Evolutionary conservation across 1,140 invertebrate species (phyloP).

Genomic region (Delia radicum): DNA sequence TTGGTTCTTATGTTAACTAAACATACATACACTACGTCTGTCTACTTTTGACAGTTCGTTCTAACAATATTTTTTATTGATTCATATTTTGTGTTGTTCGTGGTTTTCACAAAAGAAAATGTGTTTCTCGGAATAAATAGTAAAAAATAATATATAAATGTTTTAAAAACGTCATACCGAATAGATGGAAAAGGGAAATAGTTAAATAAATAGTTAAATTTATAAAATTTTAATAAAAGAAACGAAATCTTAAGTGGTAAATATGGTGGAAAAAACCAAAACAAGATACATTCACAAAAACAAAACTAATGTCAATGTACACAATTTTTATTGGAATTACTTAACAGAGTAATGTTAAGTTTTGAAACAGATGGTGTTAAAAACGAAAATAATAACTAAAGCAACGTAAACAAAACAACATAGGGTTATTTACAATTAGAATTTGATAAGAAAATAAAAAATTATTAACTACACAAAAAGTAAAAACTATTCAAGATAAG

Average conservation of each 20-base stretch:
- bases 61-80: too few relatives aligned
- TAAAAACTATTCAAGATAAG: not conserved
- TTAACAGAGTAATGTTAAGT: not conserved
- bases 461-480: not conserved
- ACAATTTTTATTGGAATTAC: not conserved
- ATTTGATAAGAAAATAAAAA: not conserved
- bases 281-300: not conserved
- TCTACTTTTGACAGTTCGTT: too few relatives aligned
- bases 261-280: not conserved
- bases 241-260: too few relatives aligned
- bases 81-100: too few relatives aligned
- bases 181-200: not conserved
- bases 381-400: not conserved
- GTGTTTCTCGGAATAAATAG: not conserved
- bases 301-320: not conserved
- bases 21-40: too few relatives aligned
- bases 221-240: not conserved
- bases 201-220: not conserved
- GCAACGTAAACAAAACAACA: not conserved
- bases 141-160: not conserved
- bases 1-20: too few relatives aligned
- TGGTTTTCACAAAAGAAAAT: not conserved
- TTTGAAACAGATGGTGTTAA: not conserved
- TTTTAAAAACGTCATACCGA: too few relatives aligned
- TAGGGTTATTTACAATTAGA: not conserved